Conservation (phyloP, 2,113 vertebrate species). For the Cyanoliseus patagonus region DNA sequence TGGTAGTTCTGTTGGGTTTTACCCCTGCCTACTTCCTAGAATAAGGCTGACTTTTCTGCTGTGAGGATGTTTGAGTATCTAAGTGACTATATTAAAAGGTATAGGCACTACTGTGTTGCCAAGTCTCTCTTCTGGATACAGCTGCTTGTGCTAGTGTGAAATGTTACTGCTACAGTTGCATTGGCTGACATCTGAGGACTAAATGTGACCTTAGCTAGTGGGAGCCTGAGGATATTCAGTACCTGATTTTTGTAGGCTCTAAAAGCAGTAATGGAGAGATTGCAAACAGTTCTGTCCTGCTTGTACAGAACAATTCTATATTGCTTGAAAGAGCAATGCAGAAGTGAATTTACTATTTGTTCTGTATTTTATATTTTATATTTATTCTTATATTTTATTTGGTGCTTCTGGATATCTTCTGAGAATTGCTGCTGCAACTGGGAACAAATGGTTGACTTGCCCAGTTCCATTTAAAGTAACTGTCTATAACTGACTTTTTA, state of each 20-base stretch:
- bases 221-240: not conserved
- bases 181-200: not conserved
- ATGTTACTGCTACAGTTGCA: not conserved
- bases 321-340: not conserved
- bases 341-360: not conserved
- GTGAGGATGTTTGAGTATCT: not conserved
- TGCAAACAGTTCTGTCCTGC: not conserved
- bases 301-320: not conserved
- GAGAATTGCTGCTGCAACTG: not conserved
- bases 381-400: not conserved
- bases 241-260: not conserved
- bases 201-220: not conserved
- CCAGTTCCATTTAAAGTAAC: not conserved
- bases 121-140: not conserved
- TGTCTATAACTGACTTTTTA: not conserved
- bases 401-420: not conserved
- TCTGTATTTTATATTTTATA: not conserved
- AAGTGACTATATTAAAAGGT: not conserved
- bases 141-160: not conserved
- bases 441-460: not conserved
- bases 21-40: not conserved
- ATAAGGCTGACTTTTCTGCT: not conserved
- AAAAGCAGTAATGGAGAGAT: not conserved
- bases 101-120: not conserved
- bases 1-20: not conserved